Conservation (phyloP, 2,113 vertebrate species). For the Chloropsis hardwickii region DNA sequence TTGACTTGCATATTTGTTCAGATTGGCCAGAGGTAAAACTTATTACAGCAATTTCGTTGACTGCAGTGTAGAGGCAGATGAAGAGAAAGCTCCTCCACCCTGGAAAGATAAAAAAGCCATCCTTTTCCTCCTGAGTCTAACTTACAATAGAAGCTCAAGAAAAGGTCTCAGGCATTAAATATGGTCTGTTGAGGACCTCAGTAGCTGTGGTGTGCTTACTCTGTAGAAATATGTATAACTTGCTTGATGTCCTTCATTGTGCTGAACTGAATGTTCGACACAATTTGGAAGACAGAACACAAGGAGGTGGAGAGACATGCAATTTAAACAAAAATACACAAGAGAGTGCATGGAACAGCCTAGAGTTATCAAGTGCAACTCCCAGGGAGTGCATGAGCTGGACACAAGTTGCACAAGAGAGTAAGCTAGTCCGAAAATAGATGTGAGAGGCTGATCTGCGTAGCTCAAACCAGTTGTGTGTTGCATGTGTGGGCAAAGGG, state of each 20-base stretch:
- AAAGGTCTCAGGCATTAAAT: not conserved
- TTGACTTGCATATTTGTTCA: not conserved
- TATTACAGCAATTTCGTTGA: not conserved
- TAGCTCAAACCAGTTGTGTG: not conserved
- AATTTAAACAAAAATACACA: not conserved
- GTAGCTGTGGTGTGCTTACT: not conserved
- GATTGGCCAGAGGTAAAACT: not conserved
- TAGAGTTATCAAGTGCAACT: not conserved
- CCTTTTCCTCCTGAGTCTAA: not conserved
- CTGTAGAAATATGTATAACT: not conserved
- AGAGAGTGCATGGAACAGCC: not conserved
- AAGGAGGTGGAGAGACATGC: not conserved
- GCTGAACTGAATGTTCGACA: not conserved
- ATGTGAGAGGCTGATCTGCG: not conserved
- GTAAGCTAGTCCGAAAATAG: not conserved
- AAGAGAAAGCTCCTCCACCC: not conserved
- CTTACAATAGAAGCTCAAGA: not conserved
- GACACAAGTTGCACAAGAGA: not conserved
- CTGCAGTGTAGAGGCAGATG: not conserved
- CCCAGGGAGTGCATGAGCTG: not conserved
- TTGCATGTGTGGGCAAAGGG: not conserved
- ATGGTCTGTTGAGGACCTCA: not conserved
- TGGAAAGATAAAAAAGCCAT: not conserved
- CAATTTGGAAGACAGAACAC: not conserved
- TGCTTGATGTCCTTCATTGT: not conserved